phyloP scores from a whole-genome alignment of 2,888 invertebrate species.

The Teleogryllus oceanicus region DNA sequence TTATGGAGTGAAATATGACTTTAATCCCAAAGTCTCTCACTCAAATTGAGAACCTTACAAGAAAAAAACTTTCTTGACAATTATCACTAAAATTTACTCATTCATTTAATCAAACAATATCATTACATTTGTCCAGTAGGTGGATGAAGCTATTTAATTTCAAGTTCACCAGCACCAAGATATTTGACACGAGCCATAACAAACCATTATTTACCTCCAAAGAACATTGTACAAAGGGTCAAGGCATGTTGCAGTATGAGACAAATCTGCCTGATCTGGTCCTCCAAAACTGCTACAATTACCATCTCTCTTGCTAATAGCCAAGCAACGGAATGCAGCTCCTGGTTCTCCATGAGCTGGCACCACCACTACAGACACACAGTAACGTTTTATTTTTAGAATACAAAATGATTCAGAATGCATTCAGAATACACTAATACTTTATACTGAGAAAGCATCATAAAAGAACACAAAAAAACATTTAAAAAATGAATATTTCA shows the following conservation, averaged over 20 bases:
- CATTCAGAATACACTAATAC: too few relatives aligned
- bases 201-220: conserved; percentile 68
- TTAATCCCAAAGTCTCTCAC: too few relatives aligned
- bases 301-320: conserved; percentile 86
- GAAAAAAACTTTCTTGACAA: too few relatives aligned
- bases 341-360: conserved; percentile 76
- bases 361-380: conserved; percentile 63
- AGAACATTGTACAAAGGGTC: conserved; percentile 91
- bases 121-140: too few relatives aligned
- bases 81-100: too few relatives aligned
- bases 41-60: too few relatives aligned
- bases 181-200: too few relatives aligned
- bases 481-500: neutral
- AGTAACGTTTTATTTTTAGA: conserved; percentile 5
- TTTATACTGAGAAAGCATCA: too few relatives aligned
- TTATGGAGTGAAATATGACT: too few relatives aligned
- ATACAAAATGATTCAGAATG: neutral
- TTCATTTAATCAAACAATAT: too few relatives aligned
- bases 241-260: conserved; percentile 72
- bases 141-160: too few relatives aligned
- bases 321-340: conserved; percentile 74
- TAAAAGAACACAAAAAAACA: conserved; percentile 23
- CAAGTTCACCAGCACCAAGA: too few relatives aligned
- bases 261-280: conserved; percentile 79
- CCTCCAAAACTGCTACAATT: conserved; percentile 81